Percentiles rank a stretch among this genome's conserved stretches.
Evolutionary conservation across 2,888 invertebrate species (phyloP).

Genomic region (Drosophila picticornis): DNA sequence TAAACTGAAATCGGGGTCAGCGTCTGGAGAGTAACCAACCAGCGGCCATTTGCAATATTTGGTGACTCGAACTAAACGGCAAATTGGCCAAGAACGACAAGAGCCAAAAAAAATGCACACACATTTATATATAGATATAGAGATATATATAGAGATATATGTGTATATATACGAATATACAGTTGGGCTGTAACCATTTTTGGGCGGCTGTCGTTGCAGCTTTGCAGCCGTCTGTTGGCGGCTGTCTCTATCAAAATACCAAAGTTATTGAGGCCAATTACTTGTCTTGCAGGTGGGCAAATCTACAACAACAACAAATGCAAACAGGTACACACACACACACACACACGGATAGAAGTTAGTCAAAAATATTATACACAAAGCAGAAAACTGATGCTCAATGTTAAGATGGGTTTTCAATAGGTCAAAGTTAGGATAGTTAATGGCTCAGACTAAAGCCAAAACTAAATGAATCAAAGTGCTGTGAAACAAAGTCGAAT

Average conservation of each 20-base stretch:
- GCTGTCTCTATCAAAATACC: constrained; percentile 71
- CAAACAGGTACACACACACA: neutral
- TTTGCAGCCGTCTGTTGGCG: constrained; percentile 7
- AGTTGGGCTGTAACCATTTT: constrained; percentile 70
- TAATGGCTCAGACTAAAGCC: constrained; percentile 8
- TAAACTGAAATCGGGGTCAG: constrained; percentile 47
- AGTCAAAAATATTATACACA: constrained; percentile 7
- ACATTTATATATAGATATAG: neutral
- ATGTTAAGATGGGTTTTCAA: constrained; percentile 29
- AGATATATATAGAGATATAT: neutral
- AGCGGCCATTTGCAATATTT: constrained; percentile 25
- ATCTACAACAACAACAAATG: constrained; percentile 11
- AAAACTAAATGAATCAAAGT: constrained; percentile 10
- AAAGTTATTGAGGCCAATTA: constrained; percentile 81
- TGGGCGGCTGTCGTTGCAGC: constrained; percentile 67
- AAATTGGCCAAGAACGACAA: constrained; percentile 71
- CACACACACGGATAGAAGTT: neutral
- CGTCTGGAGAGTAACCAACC: constrained; percentile 35
- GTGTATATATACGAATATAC: neutral
- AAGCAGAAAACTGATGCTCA: constrained; percentile 12
- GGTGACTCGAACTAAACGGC: constrained; percentile 41
- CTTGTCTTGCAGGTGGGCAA: constrained; percentile 80
- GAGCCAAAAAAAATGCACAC: constrained; percentile 21
- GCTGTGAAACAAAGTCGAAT: constrained; percentile 7
- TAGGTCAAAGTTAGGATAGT: constrained; percentile 55